phyloP scores from a whole-genome alignment of 1,140 invertebrate species.

The Conus betulinus region DNA sequence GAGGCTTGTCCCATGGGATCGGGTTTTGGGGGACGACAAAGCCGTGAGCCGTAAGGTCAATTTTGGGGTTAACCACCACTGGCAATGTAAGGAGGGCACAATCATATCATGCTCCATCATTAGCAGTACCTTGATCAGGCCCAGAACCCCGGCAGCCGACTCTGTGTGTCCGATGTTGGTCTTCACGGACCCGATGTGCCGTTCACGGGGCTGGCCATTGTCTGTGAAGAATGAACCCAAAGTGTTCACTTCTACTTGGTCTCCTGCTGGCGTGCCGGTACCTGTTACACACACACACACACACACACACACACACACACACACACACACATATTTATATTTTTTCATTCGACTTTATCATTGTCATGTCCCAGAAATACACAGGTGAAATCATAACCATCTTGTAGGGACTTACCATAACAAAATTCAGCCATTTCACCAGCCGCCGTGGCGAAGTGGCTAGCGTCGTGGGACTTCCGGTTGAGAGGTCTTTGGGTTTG shows the following conservation, averaged over 20 bases:
- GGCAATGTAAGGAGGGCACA: slow-evolving; percentile 56
- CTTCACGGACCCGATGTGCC: slow-evolving; percentile 65
- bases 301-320: not conserved
- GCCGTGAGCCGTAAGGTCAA: slow-evolving; percentile 49
- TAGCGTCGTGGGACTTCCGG: too few species aligned
- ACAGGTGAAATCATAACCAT: too few species aligned
- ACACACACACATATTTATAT: too few species aligned
- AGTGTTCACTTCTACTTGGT: slow-evolving; percentile 55
- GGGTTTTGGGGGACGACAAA: slow-evolving; percentile 53
- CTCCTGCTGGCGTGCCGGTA: slow-evolving; percentile 58
- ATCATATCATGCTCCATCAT: slow-evolving; percentile 65
- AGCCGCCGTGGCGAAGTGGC: too few species aligned
- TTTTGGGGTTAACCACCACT: slow-evolving; percentile 56
- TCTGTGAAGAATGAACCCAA: slow-evolving; percentile 39
- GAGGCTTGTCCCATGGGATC: slow-evolving; percentile 68
- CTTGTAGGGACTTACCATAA: too few species aligned
- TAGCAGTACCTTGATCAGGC: slow-evolving; percentile 55
- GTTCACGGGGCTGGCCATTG: slow-evolving; percentile 20
- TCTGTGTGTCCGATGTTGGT: slow-evolving; percentile 66
- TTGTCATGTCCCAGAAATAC: too few species aligned
- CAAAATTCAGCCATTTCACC: too few species aligned
- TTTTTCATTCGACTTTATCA: too few species aligned
- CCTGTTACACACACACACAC: slow-evolving; percentile 42
- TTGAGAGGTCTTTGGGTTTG: too few species aligned
- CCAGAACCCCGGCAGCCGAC: slow-evolving; percentile 36